Conservation (phyloP, 2,113 vertebrate species). For the Herpetotheres cachinnans region DNA sequence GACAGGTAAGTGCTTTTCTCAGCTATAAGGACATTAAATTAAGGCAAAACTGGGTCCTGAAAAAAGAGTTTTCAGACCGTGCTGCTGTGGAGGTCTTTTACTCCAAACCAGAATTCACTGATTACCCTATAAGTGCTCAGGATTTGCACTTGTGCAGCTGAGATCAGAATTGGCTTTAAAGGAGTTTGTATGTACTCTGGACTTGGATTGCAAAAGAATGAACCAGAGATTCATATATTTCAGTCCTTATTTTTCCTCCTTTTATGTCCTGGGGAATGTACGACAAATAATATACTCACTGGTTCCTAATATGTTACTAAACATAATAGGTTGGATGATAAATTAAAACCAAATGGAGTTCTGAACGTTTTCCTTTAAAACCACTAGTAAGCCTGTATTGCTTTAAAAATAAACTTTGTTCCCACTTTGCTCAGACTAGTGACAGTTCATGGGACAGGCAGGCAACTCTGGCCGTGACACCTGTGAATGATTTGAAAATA, state of each 20-base stretch:
- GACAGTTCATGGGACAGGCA: constrained; percentile 9
- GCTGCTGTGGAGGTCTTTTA: not conserved
- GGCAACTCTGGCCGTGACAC: not conserved
- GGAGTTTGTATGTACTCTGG: not conserved
- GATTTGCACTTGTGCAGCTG: not conserved
- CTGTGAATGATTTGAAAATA: constrained; percentile 21
- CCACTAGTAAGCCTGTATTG: not conserved
- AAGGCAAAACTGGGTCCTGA: not conserved
- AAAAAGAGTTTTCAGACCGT: not conserved
- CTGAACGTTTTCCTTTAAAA: not conserved
- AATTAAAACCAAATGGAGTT: constrained; percentile 6
- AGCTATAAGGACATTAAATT: not conserved
- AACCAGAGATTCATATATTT: not conserved
- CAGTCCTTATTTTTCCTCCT: not conserved
- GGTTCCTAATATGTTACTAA: constrained; percentile 1
- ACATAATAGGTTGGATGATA: not conserved
- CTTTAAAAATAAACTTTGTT: constrained; percentile 39
- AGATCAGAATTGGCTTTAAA: not conserved
- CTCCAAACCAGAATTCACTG: not conserved
- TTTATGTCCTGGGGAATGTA: not conserved
- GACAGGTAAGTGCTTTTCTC: not conserved
- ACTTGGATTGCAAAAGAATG: not conserved
- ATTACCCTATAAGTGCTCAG: not conserved
- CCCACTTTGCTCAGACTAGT: not conserved
- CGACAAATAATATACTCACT: not conserved